Base-by-base conservation (phyloP, 2,797 vertebrate genomes). In the Iguana delicatissima region DNA sequence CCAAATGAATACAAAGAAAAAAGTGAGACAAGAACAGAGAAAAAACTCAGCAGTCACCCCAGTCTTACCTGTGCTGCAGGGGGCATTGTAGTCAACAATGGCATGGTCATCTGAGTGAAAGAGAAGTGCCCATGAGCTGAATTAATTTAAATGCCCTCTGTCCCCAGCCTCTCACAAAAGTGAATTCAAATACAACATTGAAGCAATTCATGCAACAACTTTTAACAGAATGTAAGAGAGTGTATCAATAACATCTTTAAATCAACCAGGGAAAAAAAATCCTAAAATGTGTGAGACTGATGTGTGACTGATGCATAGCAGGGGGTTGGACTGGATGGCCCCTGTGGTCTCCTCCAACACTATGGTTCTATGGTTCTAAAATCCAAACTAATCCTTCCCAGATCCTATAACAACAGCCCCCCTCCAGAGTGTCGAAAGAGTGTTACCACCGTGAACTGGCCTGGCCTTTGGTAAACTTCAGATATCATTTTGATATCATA, bases 11-110 rank as follows among this genome's bases (percentile, higher is more conserved):
- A 13, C 76, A 83, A 83, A 83, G 57, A 62, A 83, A 12, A 35
- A 18, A 35, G 55, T 3, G 35, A 82, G 55, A 24, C 20, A 81
- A 22, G 59, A n/a, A 22, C 42, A 81, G 13, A n/a, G 18, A 72
- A 72, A 72, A 26, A 3, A 35, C 24, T 12, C 46, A 77, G 24
- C 13, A 85, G 22, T 46, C 6, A n/a, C 4, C 20, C 12, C 69
- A 42, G 46, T 42, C 57, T 64, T 84, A 89, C 89, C 83, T 89
- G 62, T 5, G 12, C 74, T 80, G 76, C 89, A 89, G 50, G 89
- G 89, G 18, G 89, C 89, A 38, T 72, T 89, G 55, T 89, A 89
- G 26, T 80, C 50, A 20, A 67, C 62, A 32, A 16, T 35, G 9
- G 57, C 59, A 55, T 85, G 38, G 42, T 89, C 89, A 72, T 80